phyloP scores from a whole-genome alignment of 2,113 vertebrate genomes.

The Marcusenius ussheri region DNA sequence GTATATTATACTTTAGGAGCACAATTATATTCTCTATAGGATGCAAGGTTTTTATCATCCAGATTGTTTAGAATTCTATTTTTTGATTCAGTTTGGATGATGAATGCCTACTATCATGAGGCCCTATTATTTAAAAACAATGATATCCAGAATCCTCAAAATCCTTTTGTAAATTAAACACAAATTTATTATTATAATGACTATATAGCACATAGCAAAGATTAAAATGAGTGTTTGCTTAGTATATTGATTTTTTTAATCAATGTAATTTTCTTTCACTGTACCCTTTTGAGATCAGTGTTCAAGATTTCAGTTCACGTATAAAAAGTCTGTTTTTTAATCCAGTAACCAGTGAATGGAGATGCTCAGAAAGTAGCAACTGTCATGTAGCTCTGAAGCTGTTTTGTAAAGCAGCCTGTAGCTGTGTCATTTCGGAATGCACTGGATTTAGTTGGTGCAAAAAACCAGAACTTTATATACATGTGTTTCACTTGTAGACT shows the following conservation, averaged over 20 bases:
- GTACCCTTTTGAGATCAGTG: background rate
- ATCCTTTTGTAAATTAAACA: background rate
- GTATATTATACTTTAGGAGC: background rate
- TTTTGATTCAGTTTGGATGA: background rate
- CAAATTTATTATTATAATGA: background rate
- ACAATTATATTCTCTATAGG: background rate
- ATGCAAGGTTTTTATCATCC: background rate
- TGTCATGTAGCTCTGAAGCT: background rate
- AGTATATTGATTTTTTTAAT: background rate
- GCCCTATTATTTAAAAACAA: background rate
- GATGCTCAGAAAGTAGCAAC: background rate
- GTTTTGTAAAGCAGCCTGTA: background rate
- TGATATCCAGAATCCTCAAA: background rate
- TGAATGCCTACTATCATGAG: background rate
- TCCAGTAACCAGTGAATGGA: background rate
- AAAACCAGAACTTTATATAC: background rate
- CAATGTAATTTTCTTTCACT: background rate
- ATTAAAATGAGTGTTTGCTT: background rate
- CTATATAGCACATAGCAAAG: background rate
- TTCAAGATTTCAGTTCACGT: background rate
- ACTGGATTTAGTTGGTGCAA: background rate
- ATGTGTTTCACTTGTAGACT: no score
- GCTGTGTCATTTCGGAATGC: background rate
- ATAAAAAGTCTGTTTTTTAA: background rate
- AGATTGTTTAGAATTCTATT: background rate